These are phyloP conservation scores for Australoheros scitulus DNA, from an alignment of 2,113 vertebrate genomes.

Conservation along the genomic window DNA sequence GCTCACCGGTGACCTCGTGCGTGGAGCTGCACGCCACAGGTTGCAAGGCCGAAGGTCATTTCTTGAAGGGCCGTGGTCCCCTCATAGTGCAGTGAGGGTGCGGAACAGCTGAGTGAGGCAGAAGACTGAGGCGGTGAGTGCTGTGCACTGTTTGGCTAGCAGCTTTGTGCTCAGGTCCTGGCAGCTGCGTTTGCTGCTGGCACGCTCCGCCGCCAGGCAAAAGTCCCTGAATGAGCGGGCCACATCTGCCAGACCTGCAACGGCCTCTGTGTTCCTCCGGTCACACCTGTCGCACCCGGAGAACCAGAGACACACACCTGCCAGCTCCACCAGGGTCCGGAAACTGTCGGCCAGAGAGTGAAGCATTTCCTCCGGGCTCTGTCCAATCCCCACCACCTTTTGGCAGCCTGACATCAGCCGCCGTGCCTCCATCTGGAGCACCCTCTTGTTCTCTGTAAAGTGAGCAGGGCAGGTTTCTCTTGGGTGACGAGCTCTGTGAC, in stretches of 20 bases:
- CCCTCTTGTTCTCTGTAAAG: conserved; percentile 85
- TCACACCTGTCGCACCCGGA: conserved; percentile 87
- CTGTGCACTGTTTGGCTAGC: conserved; percentile 87
- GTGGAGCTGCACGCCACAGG: conserved; percentile 1
- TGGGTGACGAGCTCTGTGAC: conserved; percentile 77
- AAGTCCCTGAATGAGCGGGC: conserved; percentile 88
- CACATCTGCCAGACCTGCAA: conserved; percentile 83
- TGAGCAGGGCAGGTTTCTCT: conserved; percentile 84
- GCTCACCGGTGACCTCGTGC: background rate
- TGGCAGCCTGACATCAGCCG: conserved; percentile 88
- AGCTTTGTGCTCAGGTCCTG: conserved; percentile 86
- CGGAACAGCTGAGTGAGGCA: conserved; percentile 92
- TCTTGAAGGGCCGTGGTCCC: background rate
- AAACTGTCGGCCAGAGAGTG: conserved; percentile 82
- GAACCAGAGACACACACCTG: conserved; percentile 87
- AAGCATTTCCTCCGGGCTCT: conserved; percentile 85
- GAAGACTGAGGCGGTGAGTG: conserved; percentile 89
- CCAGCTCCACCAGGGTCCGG: conserved; percentile 85
- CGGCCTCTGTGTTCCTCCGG: conserved; percentile 82
- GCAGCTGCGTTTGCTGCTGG: conserved; percentile 82
- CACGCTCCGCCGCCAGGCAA: conserved; percentile 85
- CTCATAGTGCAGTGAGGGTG: conserved; percentile 83
- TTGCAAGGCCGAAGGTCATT: background rate
- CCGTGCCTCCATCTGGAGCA: conserved; percentile 84
- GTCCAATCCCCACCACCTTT: conserved; percentile 84